phyloP scores from a whole-genome alignment of 2,888 invertebrate species.

The Caenorhabditis sp. region DNA sequence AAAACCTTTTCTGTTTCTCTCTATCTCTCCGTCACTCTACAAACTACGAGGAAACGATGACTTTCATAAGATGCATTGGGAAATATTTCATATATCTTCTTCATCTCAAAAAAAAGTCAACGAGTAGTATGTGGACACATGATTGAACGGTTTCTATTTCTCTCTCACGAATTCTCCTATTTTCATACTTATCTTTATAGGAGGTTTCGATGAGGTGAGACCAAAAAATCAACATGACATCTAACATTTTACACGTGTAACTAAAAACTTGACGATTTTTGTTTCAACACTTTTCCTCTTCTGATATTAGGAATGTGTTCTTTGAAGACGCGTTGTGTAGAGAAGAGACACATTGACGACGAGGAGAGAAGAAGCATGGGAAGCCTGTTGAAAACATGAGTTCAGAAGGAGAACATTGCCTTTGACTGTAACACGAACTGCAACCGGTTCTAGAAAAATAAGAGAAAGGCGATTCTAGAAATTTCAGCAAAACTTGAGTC shows the following conservation, averaged over 20 bases:
- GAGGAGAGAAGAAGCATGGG: slow-evolving; percentile 8
- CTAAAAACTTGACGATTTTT: slow-evolving; percentile 7
- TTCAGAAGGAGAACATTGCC: slow-evolving; percentile 38
- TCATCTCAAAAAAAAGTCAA: background rate
- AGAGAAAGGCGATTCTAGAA: slow-evolving; percentile 29
- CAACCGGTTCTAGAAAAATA: slow-evolving; percentile 41
- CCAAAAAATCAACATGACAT: slow-evolving; percentile 53
- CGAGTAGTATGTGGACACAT: slow-evolving; percentile 39
- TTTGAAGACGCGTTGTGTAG: slow-evolving; percentile 21
- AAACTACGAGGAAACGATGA: slow-evolving; percentile 42
- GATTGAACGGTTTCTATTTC: slow-evolving; percentile 59
- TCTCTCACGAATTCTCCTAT: background rate
- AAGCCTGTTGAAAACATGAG: slow-evolving; percentile 35
- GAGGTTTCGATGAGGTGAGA: slow-evolving; percentile 24
- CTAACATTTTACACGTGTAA: slow-evolving; percentile 34
- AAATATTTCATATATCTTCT: slow-evolving; percentile 8
- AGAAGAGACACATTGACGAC: background rate
- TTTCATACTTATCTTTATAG: slow-evolving; percentile 11
- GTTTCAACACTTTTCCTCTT: slow-evolving; percentile 27
- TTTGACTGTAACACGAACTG: slow-evolving; percentile 31
- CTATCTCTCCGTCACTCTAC: background rate
- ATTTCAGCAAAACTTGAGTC: slow-evolving; percentile 39
- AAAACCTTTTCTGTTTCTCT: background rate
- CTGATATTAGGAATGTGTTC: slow-evolving; percentile 17
- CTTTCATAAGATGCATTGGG: slow-evolving; percentile 49